Conservation (phyloP, 2,888 invertebrate genomes). For the Fragum fragum region DNA sequence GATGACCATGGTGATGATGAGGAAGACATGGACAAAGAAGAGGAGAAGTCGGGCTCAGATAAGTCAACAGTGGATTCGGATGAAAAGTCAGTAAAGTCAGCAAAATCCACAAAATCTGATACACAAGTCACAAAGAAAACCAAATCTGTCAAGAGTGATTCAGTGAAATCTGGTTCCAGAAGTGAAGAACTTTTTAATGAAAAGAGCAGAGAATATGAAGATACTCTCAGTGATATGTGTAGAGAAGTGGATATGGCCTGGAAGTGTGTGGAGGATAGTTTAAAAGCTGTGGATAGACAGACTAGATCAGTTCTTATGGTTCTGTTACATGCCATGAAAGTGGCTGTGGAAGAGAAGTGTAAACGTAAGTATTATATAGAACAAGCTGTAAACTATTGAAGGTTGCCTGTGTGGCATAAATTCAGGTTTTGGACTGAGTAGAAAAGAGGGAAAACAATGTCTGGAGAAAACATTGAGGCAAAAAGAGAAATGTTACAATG, state of each 20-base stretch:
- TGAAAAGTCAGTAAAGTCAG: not conserved
- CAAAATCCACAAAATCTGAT: not conserved
- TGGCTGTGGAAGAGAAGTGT: slow-evolving; percentile 51
- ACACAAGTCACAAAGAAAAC: not conserved
- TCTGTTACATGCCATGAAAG: slow-evolving; percentile 31
- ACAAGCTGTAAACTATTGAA: not conserved
- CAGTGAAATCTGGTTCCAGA: not conserved
- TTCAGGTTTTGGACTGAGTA: too few species aligned
- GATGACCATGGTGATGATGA: slow-evolving; percentile 25
- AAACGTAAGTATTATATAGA: slow-evolving; percentile 51
- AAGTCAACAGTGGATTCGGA: not conserved
- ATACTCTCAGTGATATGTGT: slow-evolving; percentile 36
- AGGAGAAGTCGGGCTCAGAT: not conserved
- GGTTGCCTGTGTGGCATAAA: too few species aligned
- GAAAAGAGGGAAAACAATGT: too few species aligned
- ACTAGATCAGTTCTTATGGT: slow-evolving; percentile 23
- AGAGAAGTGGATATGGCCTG: slow-evolving; percentile 41
- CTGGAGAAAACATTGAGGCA: too few species aligned
- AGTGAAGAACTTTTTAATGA: slow-evolving; percentile 15
- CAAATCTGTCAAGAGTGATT: not conserved
- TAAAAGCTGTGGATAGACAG: slow-evolving; percentile 26
- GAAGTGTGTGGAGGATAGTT: slow-evolving; percentile 54
- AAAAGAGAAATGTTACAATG: too few species aligned
- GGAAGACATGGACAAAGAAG: not conserved
- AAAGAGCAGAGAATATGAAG: slow-evolving; percentile 11